Base-by-base conservation (phyloP, 2,113 vertebrate genomes). In the Oplegnathus fasciatus region DNA sequence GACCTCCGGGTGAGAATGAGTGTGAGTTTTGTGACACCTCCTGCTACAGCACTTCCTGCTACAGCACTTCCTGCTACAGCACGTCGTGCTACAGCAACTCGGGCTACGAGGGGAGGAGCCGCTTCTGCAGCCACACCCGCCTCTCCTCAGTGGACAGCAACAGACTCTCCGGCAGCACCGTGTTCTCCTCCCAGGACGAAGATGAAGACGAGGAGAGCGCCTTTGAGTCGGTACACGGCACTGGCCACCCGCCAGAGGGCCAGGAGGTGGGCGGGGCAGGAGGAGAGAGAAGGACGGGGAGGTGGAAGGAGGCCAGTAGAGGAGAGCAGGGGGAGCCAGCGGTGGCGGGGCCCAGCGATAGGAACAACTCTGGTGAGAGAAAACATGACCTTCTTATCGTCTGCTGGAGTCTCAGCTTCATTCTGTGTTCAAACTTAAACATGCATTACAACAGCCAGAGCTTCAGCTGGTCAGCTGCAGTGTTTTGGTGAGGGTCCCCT, bases 121-220 rank as follows among this genome's bases (percentile, higher is more conserved):
- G 96, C 68, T 95, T 97, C 92, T 97, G 98, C 92, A 97, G 97
- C 91, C 98, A 99, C 65, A 98, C 97, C 0, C 97, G 98, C 75
- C 97, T 99, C 86, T 99, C 98, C 66, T 99, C 98, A 0, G 95
- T 99, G 75, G 98, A 99, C 95, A 99, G 98, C 57, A 97, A 98
- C 91, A 97, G 97, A 68, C 96, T 98, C 75, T 99, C 98, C 0
- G 97, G 99, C 91, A 99, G 98, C 96, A 99, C 98, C 0, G 97
- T 98, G 68, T 99, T 99, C 88, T 99, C 98, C 89, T 99, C 98
- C 0, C 98, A 99, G 87, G 98, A 99, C 54, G 97, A 99, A 34
- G 98, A 99, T 0, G 98, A 98, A 1, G 98, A 98, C 40, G 97
- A 98, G 28, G 98, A 99, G 89, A 99, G 98, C 52, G 97, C 98